Evolutionary conservation across 2,888 invertebrate species (phyloP).

Genomic region (Synergus japonicus): DNA sequence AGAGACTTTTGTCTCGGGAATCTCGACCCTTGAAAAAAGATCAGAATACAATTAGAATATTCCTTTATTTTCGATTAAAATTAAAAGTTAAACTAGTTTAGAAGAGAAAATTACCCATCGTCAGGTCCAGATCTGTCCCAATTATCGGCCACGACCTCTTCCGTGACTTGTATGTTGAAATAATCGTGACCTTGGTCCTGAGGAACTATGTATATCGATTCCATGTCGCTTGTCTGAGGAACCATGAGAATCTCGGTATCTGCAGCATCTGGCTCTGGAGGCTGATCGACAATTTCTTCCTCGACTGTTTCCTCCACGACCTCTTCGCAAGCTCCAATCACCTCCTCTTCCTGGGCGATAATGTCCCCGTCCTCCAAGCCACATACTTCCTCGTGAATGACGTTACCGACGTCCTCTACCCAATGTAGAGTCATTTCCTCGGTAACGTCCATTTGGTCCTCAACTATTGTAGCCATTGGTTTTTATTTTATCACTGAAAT

Average conservation of each 20-base stretch:
- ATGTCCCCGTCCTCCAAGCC: conserved; percentile 77
- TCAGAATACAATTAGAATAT: conserved; percentile 35
- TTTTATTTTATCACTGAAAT: conserved; percentile 68
- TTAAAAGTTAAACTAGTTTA: neutral
- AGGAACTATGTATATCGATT: conserved; percentile 78
- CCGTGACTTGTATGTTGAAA: conserved; percentile 82
- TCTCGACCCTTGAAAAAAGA: conserved; percentile 81
- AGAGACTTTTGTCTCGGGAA: conserved; percentile 79
- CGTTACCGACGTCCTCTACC: conserved; percentile 75
- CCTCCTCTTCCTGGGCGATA: conserved; percentile 72
- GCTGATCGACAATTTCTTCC: conserved; percentile 62
- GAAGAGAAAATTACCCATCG: conserved; percentile 80
- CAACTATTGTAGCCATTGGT: conserved; percentile 13
- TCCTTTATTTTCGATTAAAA: neutral
- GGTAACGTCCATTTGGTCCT: conserved; percentile 69
- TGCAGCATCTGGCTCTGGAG: conserved; percentile 22
- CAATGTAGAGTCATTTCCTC: conserved; percentile 74
- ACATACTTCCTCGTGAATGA: conserved; percentile 79
- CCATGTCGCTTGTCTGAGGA: conserved; percentile 75
- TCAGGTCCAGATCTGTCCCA: conserved; percentile 87
- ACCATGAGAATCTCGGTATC: conserved; percentile 74
- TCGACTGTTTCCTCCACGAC: conserved; percentile 74
- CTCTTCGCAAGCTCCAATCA: conserved; percentile 78
- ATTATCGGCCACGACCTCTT: conserved; percentile 90
- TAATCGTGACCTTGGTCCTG: conserved; percentile 77